Percentiles rank a stretch among this genome's conserved stretches.
Evolutionary conservation across 37 sponge, comb jelly and placozoan genomes (phyloP).

Genomic region (Spongilla lacustris): DNA sequence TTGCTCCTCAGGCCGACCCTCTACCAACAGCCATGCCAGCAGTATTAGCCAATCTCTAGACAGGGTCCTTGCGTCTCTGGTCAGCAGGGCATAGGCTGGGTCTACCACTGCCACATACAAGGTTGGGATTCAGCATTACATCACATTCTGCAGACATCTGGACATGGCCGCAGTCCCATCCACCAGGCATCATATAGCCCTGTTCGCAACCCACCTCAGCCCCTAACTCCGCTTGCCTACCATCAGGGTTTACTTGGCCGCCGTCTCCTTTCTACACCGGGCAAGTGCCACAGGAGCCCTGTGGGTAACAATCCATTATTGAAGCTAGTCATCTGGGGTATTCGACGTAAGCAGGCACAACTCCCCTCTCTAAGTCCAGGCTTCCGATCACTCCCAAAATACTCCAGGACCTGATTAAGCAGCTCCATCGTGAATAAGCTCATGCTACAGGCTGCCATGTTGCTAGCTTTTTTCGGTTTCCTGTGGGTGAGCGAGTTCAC

Average conservation of each 20-base stretch:
- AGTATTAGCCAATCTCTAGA: neutral
- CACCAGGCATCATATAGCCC: slow-evolving; percentile 1
- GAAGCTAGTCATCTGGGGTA: slow-evolving; percentile 13
- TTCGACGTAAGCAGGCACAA: slow-evolving; percentile 9
- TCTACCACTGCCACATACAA: slow-evolving; percentile 39
- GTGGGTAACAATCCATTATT: slow-evolving; percentile 9
- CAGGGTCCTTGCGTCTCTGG: slow-evolving; percentile 2
- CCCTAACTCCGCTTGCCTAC: neutral
- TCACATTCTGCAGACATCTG: slow-evolving; percentile 8
- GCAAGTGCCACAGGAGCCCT: slow-evolving; percentile 8
- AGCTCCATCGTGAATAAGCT: neutral
- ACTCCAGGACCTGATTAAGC: slow-evolving; percentile 1
- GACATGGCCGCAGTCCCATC: slow-evolving; percentile 23
- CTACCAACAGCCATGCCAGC: slow-evolving; percentile 30
- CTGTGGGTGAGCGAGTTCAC: slow-evolving; percentile 32
- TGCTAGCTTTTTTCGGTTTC: slow-evolving; percentile 29
- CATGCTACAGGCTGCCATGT: slow-evolving; percentile 20
- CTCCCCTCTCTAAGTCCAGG: neutral
- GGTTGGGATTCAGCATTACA: slow-evolving; percentile 18
- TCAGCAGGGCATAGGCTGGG: neutral
- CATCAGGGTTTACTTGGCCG: slow-evolving; percentile 53
- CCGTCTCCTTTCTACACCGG: slow-evolving; percentile 5
- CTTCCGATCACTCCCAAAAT: slow-evolving; percentile 18
- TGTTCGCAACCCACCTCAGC: slow-evolving; percentile 30
- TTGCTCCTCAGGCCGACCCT: too few relatives aligned